A percentile compares a stretch with the other conserved stretches of the same genome.
phyloP scores from a whole-genome alignment of 2,888 invertebrate species.

The Hymenopus coronatus region DNA sequence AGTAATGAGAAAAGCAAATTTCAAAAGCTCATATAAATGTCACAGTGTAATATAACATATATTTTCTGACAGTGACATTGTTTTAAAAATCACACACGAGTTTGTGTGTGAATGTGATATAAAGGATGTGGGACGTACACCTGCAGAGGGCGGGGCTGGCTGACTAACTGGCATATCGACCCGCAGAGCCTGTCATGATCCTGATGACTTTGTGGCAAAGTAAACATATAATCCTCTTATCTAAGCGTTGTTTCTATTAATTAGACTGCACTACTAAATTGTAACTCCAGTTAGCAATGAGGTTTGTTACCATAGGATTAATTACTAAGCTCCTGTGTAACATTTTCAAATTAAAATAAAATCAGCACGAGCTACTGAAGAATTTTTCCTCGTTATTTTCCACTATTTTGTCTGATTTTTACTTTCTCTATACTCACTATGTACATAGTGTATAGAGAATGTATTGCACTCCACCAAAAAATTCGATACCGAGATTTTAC shows the following conservation, averaged over 20 bases:
- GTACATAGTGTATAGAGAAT: no score
- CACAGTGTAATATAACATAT: no score
- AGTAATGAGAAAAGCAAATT: no score
- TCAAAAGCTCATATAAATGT: no score
- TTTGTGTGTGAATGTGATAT: no score
- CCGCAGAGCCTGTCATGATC: background rate
- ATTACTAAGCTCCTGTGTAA: background rate
- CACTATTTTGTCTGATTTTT: background rate
- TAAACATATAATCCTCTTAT: background rate
- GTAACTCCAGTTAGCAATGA: background rate
- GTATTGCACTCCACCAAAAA: no score
- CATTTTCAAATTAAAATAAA: background rate
- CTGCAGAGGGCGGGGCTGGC: background rate
- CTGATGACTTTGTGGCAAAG: background rate
- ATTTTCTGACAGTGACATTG: no score
- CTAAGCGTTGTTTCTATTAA: background rate
- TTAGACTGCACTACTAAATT: background rate
- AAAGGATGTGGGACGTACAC: background rate
- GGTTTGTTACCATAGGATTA: background rate
- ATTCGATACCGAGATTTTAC: no score
- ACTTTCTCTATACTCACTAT: no score
- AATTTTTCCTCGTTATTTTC: background rate
- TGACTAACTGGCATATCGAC: background rate
- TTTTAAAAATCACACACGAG: no score
- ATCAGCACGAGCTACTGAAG: no score